Evolutionary conservation across 1,140 invertebrate species (phyloP), one percentile per base, ranked within the genome.

Genomic region (Drosophila parabipectinata): DNA sequence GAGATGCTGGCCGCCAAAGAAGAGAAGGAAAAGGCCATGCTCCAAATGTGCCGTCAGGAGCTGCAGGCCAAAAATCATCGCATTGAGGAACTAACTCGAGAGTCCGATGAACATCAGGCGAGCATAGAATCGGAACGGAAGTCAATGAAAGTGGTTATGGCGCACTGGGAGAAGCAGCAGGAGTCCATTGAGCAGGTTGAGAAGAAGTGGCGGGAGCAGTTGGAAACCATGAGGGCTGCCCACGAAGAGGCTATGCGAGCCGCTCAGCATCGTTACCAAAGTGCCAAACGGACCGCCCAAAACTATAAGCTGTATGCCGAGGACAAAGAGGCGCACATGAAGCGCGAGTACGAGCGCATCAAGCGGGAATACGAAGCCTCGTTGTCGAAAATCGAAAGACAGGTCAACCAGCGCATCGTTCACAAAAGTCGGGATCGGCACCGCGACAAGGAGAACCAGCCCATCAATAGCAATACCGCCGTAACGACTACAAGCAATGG

Each of bases 191-290:
- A 91, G 2, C 51, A 77, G 37, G 72, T 88, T 6, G 79, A 92
- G 53, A 53, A 74, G 12, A 79, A 90, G 7, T 90, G 87, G 88
- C 75, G 79, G 4, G 26, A 50, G 8, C 78, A 91, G 18, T n/a
- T 92, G 8, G 54, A 85, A 6, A 37, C 69, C n/a, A 12, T 90
- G 37, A 55, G 76, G 32, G 50, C 63, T 8, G 60, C 67, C 5
- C 84, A 90, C 14, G 79, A 83, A 37, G 74, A 79, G 50, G 69
- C 76, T 3, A 66, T 93, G 68, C 84, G 92, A 30, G 82, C 75
- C 1, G 64, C 93, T 24, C 92, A 93, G 32, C 92, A 93, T 14
- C 94, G 94, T 56, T 94, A 94, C 68, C 93, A 93, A 71, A 93
- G 93, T 60, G 93, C 92, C 4, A 94, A 94, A 74, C 93, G 93